phyloP scores from a whole-genome alignment of 2,888 invertebrate species.

The Isotomurus palustris region DNA sequence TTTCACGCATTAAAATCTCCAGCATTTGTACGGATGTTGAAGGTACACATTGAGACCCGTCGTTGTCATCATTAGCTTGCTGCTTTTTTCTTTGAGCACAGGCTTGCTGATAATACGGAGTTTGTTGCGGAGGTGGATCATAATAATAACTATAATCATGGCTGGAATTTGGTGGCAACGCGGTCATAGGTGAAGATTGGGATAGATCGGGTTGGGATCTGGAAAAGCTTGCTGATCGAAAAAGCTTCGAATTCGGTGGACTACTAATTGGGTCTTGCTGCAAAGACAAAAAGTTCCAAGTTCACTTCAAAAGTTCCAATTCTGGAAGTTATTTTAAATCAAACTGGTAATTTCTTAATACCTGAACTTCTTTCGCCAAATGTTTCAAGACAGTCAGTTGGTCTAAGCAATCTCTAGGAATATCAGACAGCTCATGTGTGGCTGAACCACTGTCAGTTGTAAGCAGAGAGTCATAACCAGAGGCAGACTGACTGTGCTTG shows the following conservation, averaged over 20 bases:
- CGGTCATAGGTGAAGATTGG: constrained; percentile 49
- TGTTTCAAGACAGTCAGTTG: constrained; percentile 80
- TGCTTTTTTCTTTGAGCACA: neutral
- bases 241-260: constrained; percentile 30
- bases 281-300: constrained; percentile 6
- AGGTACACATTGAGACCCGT: constrained; percentile 10
- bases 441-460: constrained; percentile 49
- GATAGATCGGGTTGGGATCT: constrained; percentile 80
- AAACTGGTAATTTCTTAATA: constrained; percentile 12
- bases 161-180: constrained; percentile 28
- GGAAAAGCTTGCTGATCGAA: constrained; percentile 56
- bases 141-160: constrained; percentile 35
- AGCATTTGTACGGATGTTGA: constrained; percentile 63
- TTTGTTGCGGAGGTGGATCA: constrained; percentile 22
- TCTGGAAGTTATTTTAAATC: neutral
- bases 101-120: constrained; percentile 13
- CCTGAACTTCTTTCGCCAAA: constrained; percentile 69
- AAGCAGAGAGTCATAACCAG: constrained; percentile 22
- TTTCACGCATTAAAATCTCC: constrained; percentile 77
- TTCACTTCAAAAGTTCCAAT: no score
- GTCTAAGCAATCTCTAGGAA: constrained; percentile 76
- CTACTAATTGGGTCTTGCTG: constrained; percentile 44
- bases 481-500: neutral
- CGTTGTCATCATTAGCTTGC: constrained; percentile 20
- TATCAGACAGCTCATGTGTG: constrained; percentile 68